Evolutionary conservation across 2,888 invertebrate species (phyloP), one percentile per base, ranked within the genome.

Genomic region (Leucoma salicis): DNA sequence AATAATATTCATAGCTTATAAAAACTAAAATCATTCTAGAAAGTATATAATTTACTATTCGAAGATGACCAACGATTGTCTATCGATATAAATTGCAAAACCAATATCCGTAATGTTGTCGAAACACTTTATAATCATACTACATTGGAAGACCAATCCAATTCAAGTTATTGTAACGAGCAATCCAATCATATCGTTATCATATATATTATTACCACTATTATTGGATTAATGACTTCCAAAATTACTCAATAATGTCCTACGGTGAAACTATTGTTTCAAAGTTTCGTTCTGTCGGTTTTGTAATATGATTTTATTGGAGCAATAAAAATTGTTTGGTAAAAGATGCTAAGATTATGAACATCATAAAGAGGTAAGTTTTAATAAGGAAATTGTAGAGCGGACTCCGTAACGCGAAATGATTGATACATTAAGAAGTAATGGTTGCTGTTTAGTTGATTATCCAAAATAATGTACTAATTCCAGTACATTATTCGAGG

Each of bases 211-310:
- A 59, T 59, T 60, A 60, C 59, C 57, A 39, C 18, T 57, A 47
- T 79, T 78, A 78, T 76, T 72, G 66, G 79, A 82, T 82, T 84
- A 84, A 84, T 82, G 82, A 55, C 45, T 53, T 46, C 69, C 72
- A 51, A 82, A 82, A 83, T 82, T 77, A 70, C 74, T 71, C 74
- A 70, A 75, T 77, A 77, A 76, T 68, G 62, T 59, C 66, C 57
- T 62, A 61, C 52, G 62, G 68, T 76, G 59, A 18, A 38, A 53
- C 48, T 50, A 57, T 59, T 59, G 77, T 81, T 80, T 63, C 63
- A 66, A 71, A 66, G 63, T 63, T 65, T 56, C 62, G 61, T 70
- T 56, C 66, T 64, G 64, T 65, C 55, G 54, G 44, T 64, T 63
- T 63, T 45, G 57, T 66, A 64, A 74, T 70, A 58, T 28, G 62